phyloP scores from a whole-genome alignment of 2,888 invertebrate genomes.

The Zygogramma bicolorata region DNA sequence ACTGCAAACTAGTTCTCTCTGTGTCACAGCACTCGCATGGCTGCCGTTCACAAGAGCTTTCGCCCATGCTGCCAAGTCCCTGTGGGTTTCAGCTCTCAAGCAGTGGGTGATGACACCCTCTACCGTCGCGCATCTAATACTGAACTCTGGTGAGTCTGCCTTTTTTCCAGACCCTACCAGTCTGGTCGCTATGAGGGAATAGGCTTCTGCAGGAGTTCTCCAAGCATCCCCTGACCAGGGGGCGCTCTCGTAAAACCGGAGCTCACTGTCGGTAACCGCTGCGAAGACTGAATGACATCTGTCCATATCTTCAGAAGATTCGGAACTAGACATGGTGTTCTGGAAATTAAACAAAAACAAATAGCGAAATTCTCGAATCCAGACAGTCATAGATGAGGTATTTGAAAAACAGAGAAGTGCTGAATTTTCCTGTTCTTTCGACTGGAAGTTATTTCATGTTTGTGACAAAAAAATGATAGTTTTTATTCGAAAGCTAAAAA shows the following conservation, averaged over 20 bases:
- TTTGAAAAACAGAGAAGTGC: too few species aligned
- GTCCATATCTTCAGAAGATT: conserved; percentile 78
- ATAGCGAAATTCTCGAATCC: too few species aligned
- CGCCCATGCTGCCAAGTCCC: conserved; percentile 95
- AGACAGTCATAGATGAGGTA: too few species aligned
- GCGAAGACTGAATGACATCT: conserved; percentile 96
- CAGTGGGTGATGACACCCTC: conserved; percentile 90
- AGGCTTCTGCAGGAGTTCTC: conserved; percentile 89
- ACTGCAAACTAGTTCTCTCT: conserved; percentile 93
- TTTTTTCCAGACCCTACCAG: conserved; percentile 69
- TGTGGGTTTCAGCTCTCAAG: conserved; percentile 92
- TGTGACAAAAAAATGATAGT: too few species aligned
- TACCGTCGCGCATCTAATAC: conserved; percentile 88
- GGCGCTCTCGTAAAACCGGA: conserved; percentile 95
- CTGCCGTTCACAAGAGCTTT: conserved; percentile 94
- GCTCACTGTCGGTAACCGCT: conserved; percentile 93
- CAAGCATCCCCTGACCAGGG: conserved; percentile 98
- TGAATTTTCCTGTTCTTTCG: too few species aligned
- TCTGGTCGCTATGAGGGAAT: conserved; percentile 90
- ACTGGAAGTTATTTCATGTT: too few species aligned
- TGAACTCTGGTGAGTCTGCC: conserved; percentile 77
- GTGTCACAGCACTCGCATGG: conserved; percentile 89
- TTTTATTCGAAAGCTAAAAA: too few species aligned
- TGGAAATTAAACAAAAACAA: conserved; percentile 55
- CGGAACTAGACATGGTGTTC: conserved; percentile 77